These are phyloP conservation scores for Apotomis turbidana DNA, from an alignment of 2,888 invertebrate genomes.

Conservation along the genomic window DNA sequence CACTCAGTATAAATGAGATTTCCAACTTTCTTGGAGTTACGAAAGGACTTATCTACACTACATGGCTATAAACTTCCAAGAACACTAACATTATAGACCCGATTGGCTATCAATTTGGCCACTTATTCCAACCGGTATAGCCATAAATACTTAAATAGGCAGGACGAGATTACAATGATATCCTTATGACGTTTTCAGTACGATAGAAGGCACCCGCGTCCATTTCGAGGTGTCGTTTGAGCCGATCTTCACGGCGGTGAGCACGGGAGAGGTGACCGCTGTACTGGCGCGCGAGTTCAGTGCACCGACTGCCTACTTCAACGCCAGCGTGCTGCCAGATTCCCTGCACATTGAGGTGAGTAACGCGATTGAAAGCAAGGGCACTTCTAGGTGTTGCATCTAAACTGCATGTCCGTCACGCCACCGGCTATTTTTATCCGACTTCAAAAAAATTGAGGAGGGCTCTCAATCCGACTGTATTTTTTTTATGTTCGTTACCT, in stretches of 20 bases:
- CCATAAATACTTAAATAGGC: neutral
- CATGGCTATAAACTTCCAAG: no score
- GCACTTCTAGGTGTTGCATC: no score
- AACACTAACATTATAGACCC: no score
- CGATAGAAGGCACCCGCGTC: slow-evolving; percentile 87
- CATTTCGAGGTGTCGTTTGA: slow-evolving; percentile 95
- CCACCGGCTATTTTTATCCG: no score
- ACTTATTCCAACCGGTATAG: neutral
- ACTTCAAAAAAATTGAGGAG: no score
- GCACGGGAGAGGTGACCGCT: slow-evolving; percentile 85
- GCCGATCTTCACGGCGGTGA: slow-evolving; percentile 87
- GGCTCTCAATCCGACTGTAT: no score
- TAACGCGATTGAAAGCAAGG: neutral
- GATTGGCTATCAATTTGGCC: no score
- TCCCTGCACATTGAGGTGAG: slow-evolving; percentile 74
- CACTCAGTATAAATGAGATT: no score
- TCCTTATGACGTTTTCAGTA: slow-evolving; percentile 50
- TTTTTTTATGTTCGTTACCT: no score
- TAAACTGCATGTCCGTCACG: no score
- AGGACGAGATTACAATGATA: neutral
- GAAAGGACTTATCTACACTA: neutral
- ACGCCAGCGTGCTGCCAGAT: slow-evolving; percentile 65
- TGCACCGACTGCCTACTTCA: slow-evolving; percentile 67
- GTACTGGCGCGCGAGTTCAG: slow-evolving; percentile 87
- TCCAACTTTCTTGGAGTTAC: neutral